Evolutionary conservation across 2,888 invertebrate species (phyloP).

Genomic region (Antheraea assamensis): DNA sequence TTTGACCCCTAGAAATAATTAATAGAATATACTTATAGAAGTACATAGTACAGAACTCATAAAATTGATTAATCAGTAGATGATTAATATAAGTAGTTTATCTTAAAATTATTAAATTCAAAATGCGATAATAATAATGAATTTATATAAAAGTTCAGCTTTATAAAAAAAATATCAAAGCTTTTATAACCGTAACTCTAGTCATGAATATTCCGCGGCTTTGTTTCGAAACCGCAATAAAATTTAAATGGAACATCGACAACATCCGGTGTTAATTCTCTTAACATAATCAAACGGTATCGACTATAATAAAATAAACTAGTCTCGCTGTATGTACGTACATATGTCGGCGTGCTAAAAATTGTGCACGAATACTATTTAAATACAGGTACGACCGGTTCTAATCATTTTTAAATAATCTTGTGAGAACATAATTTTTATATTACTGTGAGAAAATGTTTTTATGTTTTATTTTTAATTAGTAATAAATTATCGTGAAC

Average conservation of each 20-base stretch:
- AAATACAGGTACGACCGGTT: neutral
- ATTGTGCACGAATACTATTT: conserved; percentile 1
- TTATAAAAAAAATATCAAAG: too few species aligned
- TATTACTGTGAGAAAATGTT: conserved; percentile 3
- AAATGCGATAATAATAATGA: neutral
- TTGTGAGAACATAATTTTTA: conserved; percentile 3
- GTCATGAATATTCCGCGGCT: conserved; percentile 47
- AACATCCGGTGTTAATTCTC: conserved; percentile 60
- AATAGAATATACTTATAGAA: too few species aligned
- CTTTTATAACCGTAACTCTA: neutral
- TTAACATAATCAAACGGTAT: conserved; percentile 47
- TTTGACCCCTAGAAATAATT: too few species aligned
- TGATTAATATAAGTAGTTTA: too few species aligned
- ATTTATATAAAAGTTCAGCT: neutral
- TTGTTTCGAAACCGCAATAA: conserved; percentile 53
- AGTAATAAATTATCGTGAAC: neutral
- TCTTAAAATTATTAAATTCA: too few species aligned
- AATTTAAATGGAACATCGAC: conserved; percentile 54
- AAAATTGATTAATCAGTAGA: too few species aligned
- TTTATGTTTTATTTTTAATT: neutral
- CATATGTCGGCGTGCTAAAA: conserved; percentile 8
- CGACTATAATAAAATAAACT: neutral
- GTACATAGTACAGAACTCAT: too few species aligned
- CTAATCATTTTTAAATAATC: conserved; percentile 4
- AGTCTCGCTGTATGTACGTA: neutral